Base-by-base conservation (phyloP, 2,888 invertebrate species). In the Agriopis leucophaearia region DNA sequence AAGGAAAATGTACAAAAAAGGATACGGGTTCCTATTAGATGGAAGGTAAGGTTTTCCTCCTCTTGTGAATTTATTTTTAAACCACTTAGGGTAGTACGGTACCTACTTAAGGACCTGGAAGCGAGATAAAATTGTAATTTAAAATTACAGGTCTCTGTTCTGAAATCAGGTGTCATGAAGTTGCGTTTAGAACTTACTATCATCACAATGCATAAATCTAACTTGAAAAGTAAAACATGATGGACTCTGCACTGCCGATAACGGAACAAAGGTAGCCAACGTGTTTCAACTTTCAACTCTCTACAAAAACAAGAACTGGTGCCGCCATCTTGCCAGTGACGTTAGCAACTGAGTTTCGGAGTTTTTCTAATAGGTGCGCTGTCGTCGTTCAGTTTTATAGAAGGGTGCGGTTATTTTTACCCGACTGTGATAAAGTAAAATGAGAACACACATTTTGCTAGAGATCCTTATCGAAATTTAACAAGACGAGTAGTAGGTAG, bases 241-340 rank as follows among this genome's bases (percentile, higher is more conserved):
- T 59, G 59, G 51, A 59, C 59, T 59, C 59, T 59, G 58, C 47
- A 38, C 57, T 38, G 36, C 38, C 27, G 50, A 58, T 58, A 64
- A 64, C 64, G 58, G 60, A 55, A 66, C 60, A 57, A 61, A 57
- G 61, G 58, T 62, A 38, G 27, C 13, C 13, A n/a, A 16, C 12
- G 15, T 35, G 8, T 70, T 68, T 59, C 58, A 59, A 69, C 65
- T 61, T 65, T 70, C 60, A 67, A 64, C 66, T 68, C 48, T 15
- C 48, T 15, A 51, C 27, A 13, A 36, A 59, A 58, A 45, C 54
- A 38, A 15, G 42, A 18, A 61, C 66, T 65, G 36, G 64, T 60
- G 60, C 57, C 70, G 74, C 63, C 74, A 74, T 74, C 74, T 74
- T 52, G 61, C 8, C 15, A 6, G 13, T 27, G 10, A 16, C 7